Evolutionary conservation across 1,140 invertebrate genomes (phyloP).

Genomic region (Acromyrmex charruanus): DNA sequence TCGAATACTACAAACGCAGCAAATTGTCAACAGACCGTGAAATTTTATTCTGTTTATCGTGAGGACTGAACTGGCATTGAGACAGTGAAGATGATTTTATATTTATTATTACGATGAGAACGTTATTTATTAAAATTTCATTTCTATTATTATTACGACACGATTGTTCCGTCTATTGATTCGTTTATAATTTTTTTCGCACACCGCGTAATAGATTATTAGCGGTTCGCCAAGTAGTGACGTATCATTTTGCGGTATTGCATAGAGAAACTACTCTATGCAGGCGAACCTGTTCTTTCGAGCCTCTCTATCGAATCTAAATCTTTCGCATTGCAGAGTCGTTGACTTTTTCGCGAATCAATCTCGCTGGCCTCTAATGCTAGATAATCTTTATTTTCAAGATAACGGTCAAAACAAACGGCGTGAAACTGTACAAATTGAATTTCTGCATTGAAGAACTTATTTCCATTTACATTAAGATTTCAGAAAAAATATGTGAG

Average conservation of each 20-base stretch:
- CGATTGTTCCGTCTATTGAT: not conserved
- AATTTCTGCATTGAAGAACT: not conserved
- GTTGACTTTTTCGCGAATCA: conserved; percentile 20
- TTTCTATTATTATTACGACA: conserved; percentile 9
- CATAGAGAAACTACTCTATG: conserved; percentile 1
- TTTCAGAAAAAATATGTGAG: not conserved
- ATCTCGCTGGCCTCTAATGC: conserved; percentile 1
- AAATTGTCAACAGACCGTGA: not conserved
- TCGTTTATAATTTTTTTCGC: conserved; percentile 23
- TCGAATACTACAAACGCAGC: not conserved
- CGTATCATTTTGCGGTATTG: conserved; percentile 36
- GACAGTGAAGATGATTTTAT: not conserved
- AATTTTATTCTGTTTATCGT: conserved; percentile 11
- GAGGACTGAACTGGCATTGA: not conserved
- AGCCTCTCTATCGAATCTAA: conserved; percentile 14
- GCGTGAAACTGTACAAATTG: not conserved
- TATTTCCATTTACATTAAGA: not conserved
- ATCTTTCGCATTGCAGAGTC: conserved; percentile 23
- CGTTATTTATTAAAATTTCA: conserved; percentile 13
- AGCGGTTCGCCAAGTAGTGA: not conserved
- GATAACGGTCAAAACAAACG: not conserved
- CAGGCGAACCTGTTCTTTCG: conserved; percentile 1
- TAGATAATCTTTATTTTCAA: not conserved
- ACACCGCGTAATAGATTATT: conserved; percentile 3
- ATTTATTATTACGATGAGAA: not conserved